Evolutionary conservation across 2,888 invertebrate genomes (phyloP), one percentile per base, ranked within the genome.

Genomic region (Andricus curvator): DNA sequence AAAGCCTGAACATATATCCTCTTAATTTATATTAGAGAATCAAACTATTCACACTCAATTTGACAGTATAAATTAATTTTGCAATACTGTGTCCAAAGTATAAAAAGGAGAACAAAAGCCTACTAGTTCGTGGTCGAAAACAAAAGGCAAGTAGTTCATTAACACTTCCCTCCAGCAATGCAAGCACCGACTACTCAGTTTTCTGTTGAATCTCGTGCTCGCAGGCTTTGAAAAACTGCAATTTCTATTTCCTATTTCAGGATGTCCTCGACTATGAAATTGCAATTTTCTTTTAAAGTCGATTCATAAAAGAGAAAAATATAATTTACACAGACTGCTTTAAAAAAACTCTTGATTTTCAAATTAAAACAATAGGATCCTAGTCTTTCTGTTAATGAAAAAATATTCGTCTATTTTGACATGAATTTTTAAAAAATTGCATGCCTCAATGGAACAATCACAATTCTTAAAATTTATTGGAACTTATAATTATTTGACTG

Each of bases 221-320:
- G 22, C 44, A 68, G 15, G n/a, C 5, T 68, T 68, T 68, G n/a
- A 44, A 68, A 44, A 68, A 68, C 44, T 67, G 66, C 62, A 44
- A 68, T 22, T 44, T 68, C 22, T 41, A 15, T 68, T 68, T 68
- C 22, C 20, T 41, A 41, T 37, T 37, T 11, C 29, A 15, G n/a
- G 11, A 67, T n/a, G 37, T 22, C 41, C 33, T 41, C 11, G 17
- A 41, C 67, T n/a, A 41, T 67, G 22, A n/a, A 67, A 67, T 41
- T 67, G 37, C 4, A 41, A 20, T 66, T 66, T 20, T 67, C 13
- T 68, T 44, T 44, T 15, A 37, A 68, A 68, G 25, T 48, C n/a
- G 17, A 15, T 25, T 44, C 15, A 44, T 48, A 15, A 44, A 17
- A 22, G 4, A 44, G 15, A 9, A 68, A 68, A 68, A 44, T 62